Percentiles rank a stretch among this genome's conserved stretches.
These are phyloP conservation scores for Sebastes hopkinsi DNA, from an alignment of 2,797 vertebrate genomes.

Conservation along the genomic window DNA sequence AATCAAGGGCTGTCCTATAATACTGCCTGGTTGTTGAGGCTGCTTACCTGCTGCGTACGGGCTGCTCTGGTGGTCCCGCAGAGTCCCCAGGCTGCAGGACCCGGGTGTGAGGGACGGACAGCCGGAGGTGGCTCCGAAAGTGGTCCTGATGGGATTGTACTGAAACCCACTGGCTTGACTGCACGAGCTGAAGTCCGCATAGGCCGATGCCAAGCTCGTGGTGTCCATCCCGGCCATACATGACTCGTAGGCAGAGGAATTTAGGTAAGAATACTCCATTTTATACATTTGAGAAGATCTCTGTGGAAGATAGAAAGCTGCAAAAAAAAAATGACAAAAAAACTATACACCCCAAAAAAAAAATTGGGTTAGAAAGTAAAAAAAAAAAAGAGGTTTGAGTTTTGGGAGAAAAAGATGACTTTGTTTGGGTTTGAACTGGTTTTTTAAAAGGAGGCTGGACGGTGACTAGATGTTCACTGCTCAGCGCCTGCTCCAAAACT, in stretches of 20 bases:
- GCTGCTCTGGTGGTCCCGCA: conserved; percentile 99
- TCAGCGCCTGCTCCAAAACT: conserved; percentile 98
- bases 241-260: conserved; percentile 99
- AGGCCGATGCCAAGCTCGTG: conserved; percentile 98
- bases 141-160: conserved; percentile 99
- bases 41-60: conserved; percentile 99
- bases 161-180: conserved; percentile 99
- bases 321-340: conserved; percentile 68
- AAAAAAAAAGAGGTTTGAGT: conserved; percentile 59
- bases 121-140: conserved; percentile 97
- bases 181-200: conserved; percentile 99
- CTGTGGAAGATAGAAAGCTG: conserved; percentile 85
- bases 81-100: conserved; percentile 97
- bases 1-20: conserved; percentile 94
- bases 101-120: conserved; percentile 98
- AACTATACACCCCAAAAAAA: conserved; percentile 56
- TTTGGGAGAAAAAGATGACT: conserved; percentile 69
- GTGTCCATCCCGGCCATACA: conserved; percentile 99
- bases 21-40: conserved; percentile 80
- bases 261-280: conserved; percentile 99
- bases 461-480: conserved; percentile 95
- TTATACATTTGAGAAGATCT: conserved; percentile 99
- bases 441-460: conserved; percentile 83
- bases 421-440: conserved; percentile 79
- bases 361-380: conserved; percentile 67